Base-by-base conservation (phyloP, 2,888 invertebrate genomes). In the Synergus japonicus region DNA sequence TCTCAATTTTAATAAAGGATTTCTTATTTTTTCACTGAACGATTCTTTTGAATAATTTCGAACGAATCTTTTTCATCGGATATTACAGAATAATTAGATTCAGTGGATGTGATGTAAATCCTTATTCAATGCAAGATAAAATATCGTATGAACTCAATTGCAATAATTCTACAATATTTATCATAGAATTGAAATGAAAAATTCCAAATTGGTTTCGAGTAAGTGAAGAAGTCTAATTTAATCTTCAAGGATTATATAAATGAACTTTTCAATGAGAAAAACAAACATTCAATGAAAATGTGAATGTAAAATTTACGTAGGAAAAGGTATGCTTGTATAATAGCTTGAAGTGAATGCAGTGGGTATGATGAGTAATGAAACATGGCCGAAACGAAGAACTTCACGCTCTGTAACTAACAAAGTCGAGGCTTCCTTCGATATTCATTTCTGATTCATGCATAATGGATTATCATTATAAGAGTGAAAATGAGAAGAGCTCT, bases 361-460 rank as follows among this genome's bases (percentile, higher is more conserved):
- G 60, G 22, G 60, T 22, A 60, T 60, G 18, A 18, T 60, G 60
- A 60, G 79, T 80, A 83, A 80, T 78, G 78, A 79, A 78, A 81
- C 8, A 69, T 63, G 44, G 1, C 58, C 44, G 66, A 82, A 82
- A 82, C 77, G 83, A 78, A 84, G 89, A 60, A 29, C 29, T 60
- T 90, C 88, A 90, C 89, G 90, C 87, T 90, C 87, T 87, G 86
- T 90, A 90, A 84, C 87, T 90, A 91, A 90, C 89, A 85, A 86
- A 90, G 90, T 88, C 91, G 90, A 91, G 90, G 90, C 85, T 82
- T 83, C 76, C 84, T 82, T 82, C 77, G 78, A 81, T 78, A 78
- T 78, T 73, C 43, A 63, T 65, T 79, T 76, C 79, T 58, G 58
- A 77, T 77, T 76, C 18, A 65, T 64, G 29, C 64, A 49, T 37